Percentiles rank a stretch among this genome's conserved stretches.
Conservation (phyloP, 2,888 invertebrate genomes). For the Philaethria dido region DNA sequence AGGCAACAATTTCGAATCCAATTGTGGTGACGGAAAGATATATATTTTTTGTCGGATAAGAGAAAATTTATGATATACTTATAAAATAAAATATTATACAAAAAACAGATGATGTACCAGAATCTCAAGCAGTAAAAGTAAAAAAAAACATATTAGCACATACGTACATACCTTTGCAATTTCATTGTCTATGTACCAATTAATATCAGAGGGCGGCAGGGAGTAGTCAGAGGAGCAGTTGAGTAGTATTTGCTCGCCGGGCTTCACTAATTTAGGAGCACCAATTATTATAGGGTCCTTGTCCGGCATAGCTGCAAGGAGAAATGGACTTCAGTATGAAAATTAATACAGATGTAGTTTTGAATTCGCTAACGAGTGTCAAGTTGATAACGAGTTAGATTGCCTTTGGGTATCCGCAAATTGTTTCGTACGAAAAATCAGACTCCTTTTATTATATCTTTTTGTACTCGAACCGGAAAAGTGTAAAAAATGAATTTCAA, state of each 20-base stretch:
- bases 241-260: slow-evolving; percentile 74
- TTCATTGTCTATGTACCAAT: slow-evolving; percentile 78
- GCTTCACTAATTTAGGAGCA: slow-evolving; percentile 72
- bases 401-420: slow-evolving; percentile 38
- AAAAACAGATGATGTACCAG: no score
- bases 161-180: slow-evolving; percentile 69
- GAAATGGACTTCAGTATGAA: slow-evolving; percentile 61
- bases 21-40: no score
- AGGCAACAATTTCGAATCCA: no score
- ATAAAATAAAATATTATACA: no score
- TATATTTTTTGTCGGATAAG: no score
- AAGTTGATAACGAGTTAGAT: slow-evolving; percentile 11
- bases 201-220: slow-evolving; percentile 75
- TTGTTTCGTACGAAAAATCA: slow-evolving; percentile 1
- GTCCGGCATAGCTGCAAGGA: slow-evolving; percentile 73
- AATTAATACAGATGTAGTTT: slow-evolving; percentile 3
- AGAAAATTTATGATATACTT: no score
- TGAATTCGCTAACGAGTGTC: slow-evolving; percentile 16
- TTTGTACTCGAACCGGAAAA: neutral
- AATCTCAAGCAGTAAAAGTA: no score
- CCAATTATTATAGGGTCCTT: slow-evolving; percentile 73
- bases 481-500: neutral
- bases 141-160: neutral
- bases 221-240: slow-evolving; percentile 79
- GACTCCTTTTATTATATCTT: neutral